Evolutionary conservation across 2,888 invertebrate genomes (phyloP).

Genomic region (Euzetes globulus): DNA sequence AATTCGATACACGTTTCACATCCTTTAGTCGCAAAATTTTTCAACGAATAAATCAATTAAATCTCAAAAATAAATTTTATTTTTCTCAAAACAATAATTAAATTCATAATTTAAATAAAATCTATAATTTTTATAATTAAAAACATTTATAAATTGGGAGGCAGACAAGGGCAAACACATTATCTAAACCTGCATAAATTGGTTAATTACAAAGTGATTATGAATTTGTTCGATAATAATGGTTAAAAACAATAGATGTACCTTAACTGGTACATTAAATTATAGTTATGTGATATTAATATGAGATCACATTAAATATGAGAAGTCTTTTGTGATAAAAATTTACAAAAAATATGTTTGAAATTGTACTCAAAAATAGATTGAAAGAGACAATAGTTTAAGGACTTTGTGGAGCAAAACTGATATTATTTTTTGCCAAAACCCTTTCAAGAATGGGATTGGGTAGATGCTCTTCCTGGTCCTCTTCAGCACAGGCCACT

Average conservation of each 20-base stretch:
- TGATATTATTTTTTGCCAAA: conserved; percentile 26
- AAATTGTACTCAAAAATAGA: neutral
- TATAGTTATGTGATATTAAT: too few relatives aligned
- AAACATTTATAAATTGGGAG: too few relatives aligned
- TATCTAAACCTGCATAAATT: too few relatives aligned
- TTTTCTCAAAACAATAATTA: too few relatives aligned
- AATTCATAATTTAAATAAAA: too few relatives aligned
- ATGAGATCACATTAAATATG: too few relatives aligned
- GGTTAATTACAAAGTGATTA: neutral
- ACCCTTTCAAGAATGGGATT: conserved; percentile 83
- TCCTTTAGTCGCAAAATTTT: neutral
- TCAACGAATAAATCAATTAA: neutral
- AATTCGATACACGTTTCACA: neutral
- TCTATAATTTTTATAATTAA: too few relatives aligned
- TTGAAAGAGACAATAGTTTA: neutral
- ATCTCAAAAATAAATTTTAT: too few relatives aligned
- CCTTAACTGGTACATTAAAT: too few relatives aligned
- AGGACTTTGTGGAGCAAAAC: neutral
- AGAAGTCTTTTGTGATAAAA: neutral
- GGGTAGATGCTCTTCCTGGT: conserved; percentile 82
- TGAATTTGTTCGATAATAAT: neutral
- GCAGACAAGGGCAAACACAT: too few relatives aligned
- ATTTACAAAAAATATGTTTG: neutral
- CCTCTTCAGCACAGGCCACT: conserved; percentile 84
- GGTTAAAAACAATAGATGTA: neutral